Evolutionary conservation across 2,113 vertebrate species (phyloP), one percentile per base, ranked within the genome.

Genomic region (Triplophysa dalaica): DNA sequence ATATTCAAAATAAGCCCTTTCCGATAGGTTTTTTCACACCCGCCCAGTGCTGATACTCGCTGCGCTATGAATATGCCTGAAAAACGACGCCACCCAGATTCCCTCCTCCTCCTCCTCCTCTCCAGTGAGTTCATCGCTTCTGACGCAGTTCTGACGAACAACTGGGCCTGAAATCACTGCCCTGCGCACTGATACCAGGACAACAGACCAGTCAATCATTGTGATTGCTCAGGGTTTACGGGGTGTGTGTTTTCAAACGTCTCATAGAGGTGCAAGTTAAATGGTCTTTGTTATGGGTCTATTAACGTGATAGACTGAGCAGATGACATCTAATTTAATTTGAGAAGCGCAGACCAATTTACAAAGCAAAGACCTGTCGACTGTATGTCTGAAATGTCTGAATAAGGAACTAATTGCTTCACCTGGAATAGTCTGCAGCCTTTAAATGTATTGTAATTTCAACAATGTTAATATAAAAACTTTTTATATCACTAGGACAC

Each of bases 81-180:
- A 80, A 83, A 74, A 50, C 26, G 84, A 84, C 87, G 86, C 89
- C 89, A 87, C 90, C 86, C 89, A 75, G 72, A 67, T 79, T 60
- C 66, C 29, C 67, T 41, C 62, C 38, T 54, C 17, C 4, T 33
- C 33, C 48, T 16, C 75, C 29, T 56, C 33, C 54, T 78, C 80
- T 67, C 67, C 22, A 81, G 81, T 89, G 88, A 90, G 87, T 85
- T 90, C 89, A 90, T 87, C 88, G 60, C 58, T 70, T 85, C 93
- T 97, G 96, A 97, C 96, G 96, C 94, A 96, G 93, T 94, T 87
- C 91, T 98, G 96, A 98, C 95, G 96, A 90, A 94, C 90, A 84
- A 52, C 92, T 89, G 86, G 87, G 83, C 87, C 91, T 93, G 93
- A 94, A 93, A 95, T 92, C 92, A 93, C 93, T 90, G 89, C 88